Base-by-base conservation (phyloP, 2,888 invertebrate genomes). In the Penaeus monodon region DNA sequence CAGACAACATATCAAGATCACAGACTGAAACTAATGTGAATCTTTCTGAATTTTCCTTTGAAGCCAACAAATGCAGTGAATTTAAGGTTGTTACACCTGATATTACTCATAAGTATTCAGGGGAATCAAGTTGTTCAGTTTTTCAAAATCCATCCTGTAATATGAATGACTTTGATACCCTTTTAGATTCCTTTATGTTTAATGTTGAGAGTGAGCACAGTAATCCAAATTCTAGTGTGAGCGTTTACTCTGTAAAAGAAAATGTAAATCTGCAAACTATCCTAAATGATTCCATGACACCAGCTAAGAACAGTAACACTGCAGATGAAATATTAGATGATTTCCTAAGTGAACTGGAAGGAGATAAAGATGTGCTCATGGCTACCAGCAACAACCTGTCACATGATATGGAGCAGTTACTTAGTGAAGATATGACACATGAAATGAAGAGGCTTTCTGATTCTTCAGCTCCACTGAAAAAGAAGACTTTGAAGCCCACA, bases 161-260 rank as follows among this genome's bases (percentile, higher is more conserved):
- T 57, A 57, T 57, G 57, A 77, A 57, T 77, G 49, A 77, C 6
- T 44, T 77, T 57, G 33, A 77, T 77, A 57, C 49, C 27, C 63
- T 77, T 20, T 29, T 77, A 24, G 77, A 77, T 77, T 77, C 77
- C 12, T 77, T 77, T 77, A 57, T 77, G n/a, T 14, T n/a, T 57
- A 44, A 77, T 49, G 27, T n/a, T 57, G 77, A 77, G 20, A 77
- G 24, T 10, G 27, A 14, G 17, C 7, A 29, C 29, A n/a, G n/a
- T 20, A 63, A 57, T 57, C 4, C 27, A 29, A 27, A 77, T 57
- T 6, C 17, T 27, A 57, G 57, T 57, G 44, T 44, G 10, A 44
- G 44, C 44, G 10, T 44, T 44, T 6, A 6, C 10, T 44, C 44
- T 10, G 44, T 57, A 10, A 49, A 77, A 10, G 17, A 27, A 7